Percentiles rank a stretch among this genome's conserved stretches.
Conservation (phyloP, 92 coral and sea anemone genomes). For the Chrysogorgia sp. region DNA sequence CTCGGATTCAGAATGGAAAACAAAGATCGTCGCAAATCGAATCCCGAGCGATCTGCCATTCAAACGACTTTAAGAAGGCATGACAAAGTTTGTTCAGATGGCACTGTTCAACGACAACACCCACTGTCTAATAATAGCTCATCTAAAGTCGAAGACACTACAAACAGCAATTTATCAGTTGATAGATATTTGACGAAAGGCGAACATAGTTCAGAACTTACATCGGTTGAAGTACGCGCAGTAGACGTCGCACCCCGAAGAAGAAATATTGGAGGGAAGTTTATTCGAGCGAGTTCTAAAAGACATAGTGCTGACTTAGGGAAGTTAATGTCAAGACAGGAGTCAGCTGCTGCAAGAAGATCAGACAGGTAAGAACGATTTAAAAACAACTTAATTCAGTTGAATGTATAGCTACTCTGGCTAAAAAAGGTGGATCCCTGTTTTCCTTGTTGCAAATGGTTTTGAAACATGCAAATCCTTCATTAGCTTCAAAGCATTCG, state of each 20-base stretch:
- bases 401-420: background rate
- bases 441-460: too few species aligned
- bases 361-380: conserved; percentile 15
- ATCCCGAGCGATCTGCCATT: conserved; percentile 19
- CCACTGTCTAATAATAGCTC: background rate
- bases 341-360: conserved; percentile 6
- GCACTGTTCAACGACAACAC: background rate
- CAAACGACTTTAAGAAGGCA: conserved; percentile 1
- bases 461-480: too few species aligned
- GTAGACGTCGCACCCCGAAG: conserved; percentile 36
- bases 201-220: background rate
- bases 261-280: conserved; percentile 36
- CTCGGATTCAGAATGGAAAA: background rate
- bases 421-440: too few species aligned
- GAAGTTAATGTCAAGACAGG: conserved; percentile 41
- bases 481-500: too few species aligned
- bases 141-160: background rate
- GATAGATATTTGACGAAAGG: background rate
- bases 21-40: conserved; percentile 34
- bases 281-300: conserved; percentile 31
- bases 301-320: conserved; percentile 49
- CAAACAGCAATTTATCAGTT: background rate
- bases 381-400: background rate
- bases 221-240: conserved; percentile 4
- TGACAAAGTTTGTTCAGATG: background rate